Evolutionary conservation across 2,888 invertebrate species (phyloP), one percentile per base, ranked within the genome.

Genomic region (Morpho helenor): DNA sequence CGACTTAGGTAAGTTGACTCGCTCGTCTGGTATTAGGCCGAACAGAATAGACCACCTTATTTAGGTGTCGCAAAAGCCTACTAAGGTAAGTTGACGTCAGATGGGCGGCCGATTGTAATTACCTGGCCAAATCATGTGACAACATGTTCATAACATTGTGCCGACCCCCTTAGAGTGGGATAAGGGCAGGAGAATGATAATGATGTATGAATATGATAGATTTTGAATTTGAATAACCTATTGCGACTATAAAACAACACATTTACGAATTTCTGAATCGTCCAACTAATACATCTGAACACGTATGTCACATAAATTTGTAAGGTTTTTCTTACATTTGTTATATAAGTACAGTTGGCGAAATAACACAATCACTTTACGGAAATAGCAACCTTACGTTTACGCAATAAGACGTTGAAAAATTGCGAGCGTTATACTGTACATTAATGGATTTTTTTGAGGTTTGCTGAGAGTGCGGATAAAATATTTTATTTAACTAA

Each of bases 271-370:
- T 49, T 41, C 45, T 9, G 49, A 60, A 55, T 42, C 45, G 22
- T 22, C 51, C 49, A 68, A 68, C 67, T 64, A 59, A 73, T 71
- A 74, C 76, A 73, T 75, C 55, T 44, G 45, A 52, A 50, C 66
- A 64, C 66, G 66, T 64, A 47, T 49, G 39, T 22, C 52, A 56
- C 62, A 64, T 66, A 64, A 66, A 66, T 64, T 60, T 45, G 49
- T 57, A 57, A 52, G 56, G 50, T 61, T 59, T 31, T 63, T 50
- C 60, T 58, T 54, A 53, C 53, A 61, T 56, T 56, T 63, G 58
- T 61, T 16, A 44, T 49, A 40, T 49, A 55, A 10, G 48, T 60
- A 63, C 63, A 16, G 52, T 47, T 22, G 50, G 52, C 53, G 41
- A 58, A 52, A 52, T 8, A 9, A 9, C 44, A 46, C 16, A 42